Evolutionary conservation across 2,888 invertebrate genomes (phyloP).

Genomic region (Palloptera scutellata): DNA sequence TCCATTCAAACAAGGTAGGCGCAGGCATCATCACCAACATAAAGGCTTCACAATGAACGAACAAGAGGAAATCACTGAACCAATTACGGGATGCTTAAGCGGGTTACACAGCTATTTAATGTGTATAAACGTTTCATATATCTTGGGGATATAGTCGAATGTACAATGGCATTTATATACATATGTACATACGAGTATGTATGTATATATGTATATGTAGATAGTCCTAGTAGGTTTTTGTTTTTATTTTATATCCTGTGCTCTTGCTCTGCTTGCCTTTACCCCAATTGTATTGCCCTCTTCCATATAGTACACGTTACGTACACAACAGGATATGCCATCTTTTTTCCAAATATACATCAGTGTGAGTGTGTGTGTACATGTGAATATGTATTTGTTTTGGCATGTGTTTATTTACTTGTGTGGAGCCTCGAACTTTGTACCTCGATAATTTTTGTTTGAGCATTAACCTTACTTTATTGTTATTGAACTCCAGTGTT

Average conservation of each 20-base stretch:
- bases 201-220: too few relatives aligned
- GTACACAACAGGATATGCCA: background rate
- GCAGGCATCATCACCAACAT: too few relatives aligned
- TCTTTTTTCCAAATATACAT: too few relatives aligned
- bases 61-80: background rate
- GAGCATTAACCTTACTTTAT: constrained; percentile 5
- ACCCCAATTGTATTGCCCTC: background rate
- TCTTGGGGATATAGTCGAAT: too few relatives aligned
- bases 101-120: background rate
- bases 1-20: too few relatives aligned
- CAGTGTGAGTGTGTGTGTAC: too few relatives aligned
- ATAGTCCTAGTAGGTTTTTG: background rate
- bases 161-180: background rate
- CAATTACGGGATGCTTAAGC: background rate
- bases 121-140: too few relatives aligned
- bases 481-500: background rate
- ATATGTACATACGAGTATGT: too few relatives aligned
- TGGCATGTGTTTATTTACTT: background rate
- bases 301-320: background rate
- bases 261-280: too few relatives aligned
- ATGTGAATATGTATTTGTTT: background rate
- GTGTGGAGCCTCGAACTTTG: background rate
- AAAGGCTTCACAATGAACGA: background rate
- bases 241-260: background rate
- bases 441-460: background rate